phyloP scores from a whole-genome alignment of 2,888 invertebrate genomes.

The Parnassius orleans region DNA sequence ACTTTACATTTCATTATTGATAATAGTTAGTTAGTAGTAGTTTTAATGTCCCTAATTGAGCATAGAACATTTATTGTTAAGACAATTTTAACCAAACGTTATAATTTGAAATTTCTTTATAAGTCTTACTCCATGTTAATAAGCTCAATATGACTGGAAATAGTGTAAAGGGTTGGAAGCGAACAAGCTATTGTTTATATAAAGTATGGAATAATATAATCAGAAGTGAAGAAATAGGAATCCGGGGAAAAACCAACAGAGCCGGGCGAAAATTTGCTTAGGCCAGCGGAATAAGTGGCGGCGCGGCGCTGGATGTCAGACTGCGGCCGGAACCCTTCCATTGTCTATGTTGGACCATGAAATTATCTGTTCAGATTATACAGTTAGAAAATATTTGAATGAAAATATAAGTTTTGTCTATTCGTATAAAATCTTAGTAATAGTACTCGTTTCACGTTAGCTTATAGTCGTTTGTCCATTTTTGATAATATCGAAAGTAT shows the following conservation, averaged over 20 bases:
- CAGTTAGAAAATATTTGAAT: slow-evolving; percentile 27
- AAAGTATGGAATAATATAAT: slow-evolving; percentile 81
- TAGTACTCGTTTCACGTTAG: no score
- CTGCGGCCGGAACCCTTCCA: slow-evolving; percentile 47
- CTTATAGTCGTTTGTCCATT: no score
- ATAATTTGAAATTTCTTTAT: slow-evolving; percentile 2
- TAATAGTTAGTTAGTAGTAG: no score
- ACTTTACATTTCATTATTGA: no score
- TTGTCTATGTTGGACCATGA: slow-evolving; percentile 55
- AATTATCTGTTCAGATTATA: slow-evolving; percentile 44
- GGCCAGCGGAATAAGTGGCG: slow-evolving; percentile 77
- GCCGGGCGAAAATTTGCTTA: slow-evolving; percentile 78
- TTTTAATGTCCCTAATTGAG: no score
- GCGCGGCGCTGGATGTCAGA: slow-evolving; percentile 59
- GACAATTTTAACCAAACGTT: no score
- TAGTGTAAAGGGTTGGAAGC: slow-evolving; percentile 70
- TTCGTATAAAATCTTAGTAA: neutral
- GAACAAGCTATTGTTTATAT: slow-evolving; percentile 69
- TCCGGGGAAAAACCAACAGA: slow-evolving; percentile 77
- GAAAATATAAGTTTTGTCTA: neutral
- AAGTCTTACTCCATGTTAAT: slow-evolving; percentile 48
- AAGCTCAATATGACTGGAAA: slow-evolving; percentile 52
- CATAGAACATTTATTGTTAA: no score
- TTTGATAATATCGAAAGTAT: no score
- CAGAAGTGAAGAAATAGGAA: slow-evolving; percentile 80